Evolutionary conservation across 2,888 invertebrate species (phyloP), one percentile per base, ranked within the genome.

Genomic region (Synergus laeviventris): DNA sequence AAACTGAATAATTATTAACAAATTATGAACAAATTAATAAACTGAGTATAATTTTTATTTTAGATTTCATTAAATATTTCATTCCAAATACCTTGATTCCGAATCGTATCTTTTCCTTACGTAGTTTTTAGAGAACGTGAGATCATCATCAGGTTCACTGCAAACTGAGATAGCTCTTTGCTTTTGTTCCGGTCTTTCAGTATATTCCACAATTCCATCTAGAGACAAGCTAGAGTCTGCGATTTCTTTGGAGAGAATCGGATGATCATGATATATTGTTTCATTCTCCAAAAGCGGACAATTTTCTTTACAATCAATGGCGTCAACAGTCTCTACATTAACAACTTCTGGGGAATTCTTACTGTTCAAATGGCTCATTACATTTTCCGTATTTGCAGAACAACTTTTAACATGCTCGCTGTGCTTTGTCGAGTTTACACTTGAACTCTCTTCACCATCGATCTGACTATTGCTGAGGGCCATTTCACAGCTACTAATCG

Each of bases 401-500:
- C 24, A 45, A 24, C n/a, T 45, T 36, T 78, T 78, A 16, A 66
- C 74, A 38, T 49, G 79, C 60, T 81, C 83, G 24, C 78, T 81
- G 38, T 78, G 81, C 36, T 80, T 86, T 39, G 78, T 76, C 39
- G 81, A 79, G 73, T 84, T 86, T 14, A 84, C 86, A 61, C 85
- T 88, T 3, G 83, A 84, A 82, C 84, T 87, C 5, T 89, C 90
- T 12, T 88, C 88, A 2, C 83, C 88, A 45, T 90, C 90, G 21
- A 86, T 83, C 74, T 90, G 89, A 76, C 89, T 89, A 74, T 84
- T 84, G 59, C 87, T 87, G 21, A 91, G 81, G 64, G 91, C 91
- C 90, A 91, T 91, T 88, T 91, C 91, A 59, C 91, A 91, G 76
- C 91, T 91, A 74, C 91, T 91, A 78, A 91, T 86, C 24, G 91